phyloP scores from a whole-genome alignment of 1,140 invertebrate genomes.

The Drosophila baimaii region DNA sequence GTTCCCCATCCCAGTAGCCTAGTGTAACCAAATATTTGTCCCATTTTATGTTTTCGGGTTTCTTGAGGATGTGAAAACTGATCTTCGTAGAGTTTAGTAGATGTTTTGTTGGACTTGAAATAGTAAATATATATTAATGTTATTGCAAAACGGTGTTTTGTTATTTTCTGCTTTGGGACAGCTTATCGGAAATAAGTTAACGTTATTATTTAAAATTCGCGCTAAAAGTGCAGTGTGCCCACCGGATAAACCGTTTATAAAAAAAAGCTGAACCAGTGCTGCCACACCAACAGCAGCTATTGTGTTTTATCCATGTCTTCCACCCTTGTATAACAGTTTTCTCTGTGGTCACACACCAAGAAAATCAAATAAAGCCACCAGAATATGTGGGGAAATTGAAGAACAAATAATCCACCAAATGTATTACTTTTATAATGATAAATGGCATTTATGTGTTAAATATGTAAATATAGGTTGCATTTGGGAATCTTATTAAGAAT shows the following conservation, averaged over 20 bases:
- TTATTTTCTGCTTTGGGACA: not conserved
- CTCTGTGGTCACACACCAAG: slow-evolving; percentile 1
- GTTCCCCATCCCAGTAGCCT: slow-evolving; percentile 38
- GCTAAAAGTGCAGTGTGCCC: not conserved
- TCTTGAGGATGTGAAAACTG: slow-evolving; percentile 5
- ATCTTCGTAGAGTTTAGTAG: slow-evolving; percentile 34
- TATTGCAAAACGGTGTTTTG: not conserved
- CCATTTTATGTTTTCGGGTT: slow-evolving; percentile 14
- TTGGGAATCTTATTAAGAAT: too few relatives aligned
- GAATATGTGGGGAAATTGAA: too few relatives aligned
- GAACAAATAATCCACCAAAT: too few relatives aligned
- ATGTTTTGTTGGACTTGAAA: slow-evolving; percentile 40
- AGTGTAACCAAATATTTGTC: slow-evolving; percentile 38
- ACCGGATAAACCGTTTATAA: too few relatives aligned
- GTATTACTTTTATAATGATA: too few relatives aligned
- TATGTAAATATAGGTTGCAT: too few relatives aligned
- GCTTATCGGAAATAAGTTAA: not conserved
- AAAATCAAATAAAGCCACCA: too few relatives aligned
- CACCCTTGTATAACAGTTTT: not conserved
- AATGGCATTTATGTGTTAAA: too few relatives aligned
- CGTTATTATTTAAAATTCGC: not conserved
- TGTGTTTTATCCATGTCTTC: too few relatives aligned
- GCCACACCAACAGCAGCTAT: not conserved
- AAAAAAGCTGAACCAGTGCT: too few relatives aligned
- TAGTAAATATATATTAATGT: slow-evolving; percentile 19